Evolutionary conservation across 1,140 invertebrate species (phyloP).

Genomic region (Aphis craccivora): DNA sequence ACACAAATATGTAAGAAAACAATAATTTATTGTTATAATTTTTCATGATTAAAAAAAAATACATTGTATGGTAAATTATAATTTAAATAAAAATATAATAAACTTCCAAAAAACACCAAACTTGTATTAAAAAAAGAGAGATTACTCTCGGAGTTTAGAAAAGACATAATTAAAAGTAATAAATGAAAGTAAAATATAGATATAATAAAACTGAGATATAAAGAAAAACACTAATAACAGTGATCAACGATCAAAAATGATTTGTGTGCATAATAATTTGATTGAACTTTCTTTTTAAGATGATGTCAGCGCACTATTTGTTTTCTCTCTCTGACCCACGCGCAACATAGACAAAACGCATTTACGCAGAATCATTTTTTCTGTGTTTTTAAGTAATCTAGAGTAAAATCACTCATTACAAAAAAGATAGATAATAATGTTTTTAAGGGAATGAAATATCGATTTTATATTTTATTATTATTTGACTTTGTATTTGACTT

Average conservation of each 20-base stretch:
- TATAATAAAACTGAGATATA: not conserved
- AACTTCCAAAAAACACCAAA: not conserved
- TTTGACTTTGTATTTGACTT: too few species aligned
- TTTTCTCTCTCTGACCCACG: too few species aligned
- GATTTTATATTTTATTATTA: too few species aligned
- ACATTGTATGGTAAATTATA: not conserved
- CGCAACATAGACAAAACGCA: too few species aligned
- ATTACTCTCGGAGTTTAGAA: not conserved
- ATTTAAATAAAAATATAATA: not conserved
- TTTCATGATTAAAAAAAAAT: not conserved
- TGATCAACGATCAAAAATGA: not conserved
- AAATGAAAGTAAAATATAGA: not conserved
- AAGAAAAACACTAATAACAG: not conserved
- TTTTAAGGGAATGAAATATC: too few species aligned
- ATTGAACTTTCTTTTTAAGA: not conserved
- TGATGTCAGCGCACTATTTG: too few species aligned
- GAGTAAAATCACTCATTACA: too few species aligned
- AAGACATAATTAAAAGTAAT: not conserved
- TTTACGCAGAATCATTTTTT: too few species aligned
- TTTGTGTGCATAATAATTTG: not conserved
- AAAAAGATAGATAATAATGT: too few species aligned
- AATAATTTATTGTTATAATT: not conserved
- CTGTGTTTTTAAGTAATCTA: too few species aligned
- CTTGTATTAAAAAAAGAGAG: not conserved
- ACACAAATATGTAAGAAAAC: not conserved